These are phyloP conservation scores for Montipora capricornis DNA, from an alignment of 64 coral and sea anemone species.

Conservation along the genomic window DNA sequence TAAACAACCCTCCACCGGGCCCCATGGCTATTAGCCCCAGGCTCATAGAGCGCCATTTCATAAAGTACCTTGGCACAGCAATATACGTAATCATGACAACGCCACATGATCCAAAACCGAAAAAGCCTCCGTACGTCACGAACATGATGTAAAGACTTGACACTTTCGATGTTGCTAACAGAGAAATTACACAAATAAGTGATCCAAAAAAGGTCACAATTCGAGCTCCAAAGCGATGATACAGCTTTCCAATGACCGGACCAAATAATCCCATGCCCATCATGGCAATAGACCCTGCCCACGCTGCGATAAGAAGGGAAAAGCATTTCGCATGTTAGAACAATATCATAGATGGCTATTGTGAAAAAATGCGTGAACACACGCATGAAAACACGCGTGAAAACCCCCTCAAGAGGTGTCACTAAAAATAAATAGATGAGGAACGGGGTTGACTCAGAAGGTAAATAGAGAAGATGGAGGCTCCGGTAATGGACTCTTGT, in stretches of 20 bases:
- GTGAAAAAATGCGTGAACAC: too few species aligned
- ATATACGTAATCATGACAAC: constrained; percentile 12
- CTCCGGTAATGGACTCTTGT: too few species aligned
- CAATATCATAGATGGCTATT: too few species aligned
- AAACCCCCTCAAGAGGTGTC: too few species aligned
- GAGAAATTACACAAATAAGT: background rate
- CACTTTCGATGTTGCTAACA: constrained; percentile 2
- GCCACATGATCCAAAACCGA: constrained; percentile 33
- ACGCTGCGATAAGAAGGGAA: background rate
- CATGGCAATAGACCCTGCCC: constrained; percentile 37
- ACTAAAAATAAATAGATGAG: too few species aligned
- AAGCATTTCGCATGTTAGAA: background rate
- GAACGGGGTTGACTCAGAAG: too few species aligned
- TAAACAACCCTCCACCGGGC: constrained; percentile 39
- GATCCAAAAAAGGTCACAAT: constrained; percentile 19
- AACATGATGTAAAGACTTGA: constrained; percentile 25
- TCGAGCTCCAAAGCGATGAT: constrained; percentile 28
- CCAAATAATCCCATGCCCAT: constrained; percentile 12
- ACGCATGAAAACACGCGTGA: too few species aligned
- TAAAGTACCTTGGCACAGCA: constrained; percentile 31
- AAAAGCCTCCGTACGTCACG: constrained; percentile 5
- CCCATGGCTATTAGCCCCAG: constrained; percentile 39
- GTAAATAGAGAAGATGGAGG: too few species aligned
- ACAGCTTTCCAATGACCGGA: background rate
- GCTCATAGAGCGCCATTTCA: constrained; percentile 35